Evolutionary conservation across 2,113 vertebrate genomes (phyloP), one percentile per base, ranked within the genome.

Genomic region (Oncorhynchus gorbuscha): DNA sequence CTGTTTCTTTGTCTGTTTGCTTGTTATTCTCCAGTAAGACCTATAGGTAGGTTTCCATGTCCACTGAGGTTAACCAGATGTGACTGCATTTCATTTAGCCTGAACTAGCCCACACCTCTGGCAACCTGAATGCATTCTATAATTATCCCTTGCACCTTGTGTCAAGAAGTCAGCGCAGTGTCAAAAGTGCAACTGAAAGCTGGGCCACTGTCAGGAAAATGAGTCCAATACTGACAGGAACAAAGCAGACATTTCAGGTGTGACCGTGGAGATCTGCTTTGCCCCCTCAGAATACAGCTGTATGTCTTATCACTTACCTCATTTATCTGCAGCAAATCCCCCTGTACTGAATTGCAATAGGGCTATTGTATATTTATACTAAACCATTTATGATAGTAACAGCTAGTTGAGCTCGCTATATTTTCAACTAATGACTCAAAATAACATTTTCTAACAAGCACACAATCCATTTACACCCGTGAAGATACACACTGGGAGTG

Each of bases 81-180:
- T 86, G 93, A 94, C 93, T 89, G 90, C 89, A 89, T 93, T 87
- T 89, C 89, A 91, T 92, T 92, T 86, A 77, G 86, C 89, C 82
- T 81, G 80, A 90, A 89, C 85, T 87, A 83, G 81, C 65, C 82
- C 87, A 83, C 89, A 92, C 92, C 90, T 92, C 91, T 79, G 78
- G 83, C 87, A 87, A 84, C 89, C 89, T 69, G 76, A 87, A 88
- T 86, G 83, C 89, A 85, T 91, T 91, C 92, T 92, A 93, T 91
- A 90, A 91, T 93, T 93, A 94, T 93, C 84, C 87, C 48, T 85
- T 86, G 82, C 92, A 90, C 90, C 89, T 91, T 83, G 87, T 86
- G 86, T 85, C 90, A 87, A 83, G 79, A 90, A 90, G 86, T 92
- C 86, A 73, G 81, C 75, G 76, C 55, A 51, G 76, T 88, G 87